Percentiles rank a stretch among this genome's conserved stretches.
Evolutionary conservation across 2,888 invertebrate genomes (phyloP).

Genomic region (Strigamia maritima): DNA sequence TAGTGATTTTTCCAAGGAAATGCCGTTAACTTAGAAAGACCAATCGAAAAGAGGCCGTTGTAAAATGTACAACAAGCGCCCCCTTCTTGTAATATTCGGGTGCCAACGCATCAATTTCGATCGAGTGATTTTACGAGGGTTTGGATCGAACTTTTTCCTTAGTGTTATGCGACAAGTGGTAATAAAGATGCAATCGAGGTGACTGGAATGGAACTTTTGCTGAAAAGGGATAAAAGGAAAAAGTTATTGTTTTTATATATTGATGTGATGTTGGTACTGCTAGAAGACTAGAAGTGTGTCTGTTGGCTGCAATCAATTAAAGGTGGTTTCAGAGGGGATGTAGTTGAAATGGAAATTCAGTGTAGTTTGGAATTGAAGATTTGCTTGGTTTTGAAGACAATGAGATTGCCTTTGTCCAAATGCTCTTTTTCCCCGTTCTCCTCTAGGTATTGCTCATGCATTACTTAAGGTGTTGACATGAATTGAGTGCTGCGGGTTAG

Average conservation of each 20-base stretch:
- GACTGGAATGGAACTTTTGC: constrained; percentile 3
- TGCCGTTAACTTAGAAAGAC: background rate
- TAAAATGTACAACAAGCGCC: constrained; percentile 6
- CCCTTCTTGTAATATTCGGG: constrained; percentile 10
- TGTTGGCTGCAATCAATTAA: background rate
- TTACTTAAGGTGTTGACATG: constrained; percentile 15
- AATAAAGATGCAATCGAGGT: constrained; percentile 9
- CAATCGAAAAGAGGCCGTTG: constrained; percentile 6
- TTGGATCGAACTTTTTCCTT: background rate
- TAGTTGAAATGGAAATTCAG: background rate
- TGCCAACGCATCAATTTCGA: constrained; percentile 10
- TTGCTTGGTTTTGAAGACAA: background rate
- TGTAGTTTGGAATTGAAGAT: constrained; percentile 1
- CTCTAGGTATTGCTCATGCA: background rate
- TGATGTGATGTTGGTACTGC: background rate
- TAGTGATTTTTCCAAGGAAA: constrained; percentile 10
- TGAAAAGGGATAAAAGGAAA: background rate
- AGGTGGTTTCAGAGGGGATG: background rate
- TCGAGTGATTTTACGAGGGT: constrained; percentile 15
- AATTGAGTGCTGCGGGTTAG: background rate
- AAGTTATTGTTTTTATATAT: background rate
- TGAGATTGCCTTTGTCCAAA: constrained; percentile 1
- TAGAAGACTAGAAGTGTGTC: background rate
- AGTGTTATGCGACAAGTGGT: constrained; percentile 9
- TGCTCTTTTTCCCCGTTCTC: background rate